These are phyloP conservation scores for Pipa parva DNA, from an alignment of 2,113 vertebrate species.

Conservation along the genomic window DNA sequence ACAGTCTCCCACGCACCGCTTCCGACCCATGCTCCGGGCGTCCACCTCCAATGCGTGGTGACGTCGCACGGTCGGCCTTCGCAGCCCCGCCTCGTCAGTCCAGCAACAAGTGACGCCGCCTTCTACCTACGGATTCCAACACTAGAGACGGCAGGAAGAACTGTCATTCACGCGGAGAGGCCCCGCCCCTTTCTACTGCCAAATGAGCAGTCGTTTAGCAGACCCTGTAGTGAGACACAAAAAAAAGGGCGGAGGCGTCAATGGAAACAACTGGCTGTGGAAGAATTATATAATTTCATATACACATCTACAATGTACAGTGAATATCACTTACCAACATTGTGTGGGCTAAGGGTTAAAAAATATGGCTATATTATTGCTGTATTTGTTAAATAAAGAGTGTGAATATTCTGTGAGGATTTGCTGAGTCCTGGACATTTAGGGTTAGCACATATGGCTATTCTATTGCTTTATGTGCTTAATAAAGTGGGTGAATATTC, in stretches of 20 bases:
- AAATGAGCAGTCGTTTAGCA: background rate
- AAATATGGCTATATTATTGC: no score
- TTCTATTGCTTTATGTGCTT: no score
- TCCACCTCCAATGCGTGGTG: constrained; percentile 58
- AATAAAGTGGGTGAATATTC: no score
- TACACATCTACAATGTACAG: no score
- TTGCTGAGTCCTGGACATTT: no score
- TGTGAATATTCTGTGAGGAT: no score
- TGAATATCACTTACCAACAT: no score
- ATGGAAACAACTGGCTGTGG: constrained; percentile 31
- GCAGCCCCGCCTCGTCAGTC: constrained; percentile 58
- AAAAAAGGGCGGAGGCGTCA: constrained; percentile 31
- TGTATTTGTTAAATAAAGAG: no score
- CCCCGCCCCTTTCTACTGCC: background rate
- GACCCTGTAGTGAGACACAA: constrained; percentile 43
- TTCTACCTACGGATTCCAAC: background rate
- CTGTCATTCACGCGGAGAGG: background rate
- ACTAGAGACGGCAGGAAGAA: background rate
- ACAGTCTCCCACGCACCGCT: constrained; percentile 94
- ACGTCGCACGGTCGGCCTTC: constrained; percentile 73
- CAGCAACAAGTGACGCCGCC: constrained; percentile 19
- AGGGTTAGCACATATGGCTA: no score
- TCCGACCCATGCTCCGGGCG: constrained; percentile 94
- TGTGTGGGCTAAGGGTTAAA: no score
- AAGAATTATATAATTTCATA: no score